Evolutionary conservation across 1,140 invertebrate species (phyloP).

Genomic region (Drosophila sechellia): DNA sequence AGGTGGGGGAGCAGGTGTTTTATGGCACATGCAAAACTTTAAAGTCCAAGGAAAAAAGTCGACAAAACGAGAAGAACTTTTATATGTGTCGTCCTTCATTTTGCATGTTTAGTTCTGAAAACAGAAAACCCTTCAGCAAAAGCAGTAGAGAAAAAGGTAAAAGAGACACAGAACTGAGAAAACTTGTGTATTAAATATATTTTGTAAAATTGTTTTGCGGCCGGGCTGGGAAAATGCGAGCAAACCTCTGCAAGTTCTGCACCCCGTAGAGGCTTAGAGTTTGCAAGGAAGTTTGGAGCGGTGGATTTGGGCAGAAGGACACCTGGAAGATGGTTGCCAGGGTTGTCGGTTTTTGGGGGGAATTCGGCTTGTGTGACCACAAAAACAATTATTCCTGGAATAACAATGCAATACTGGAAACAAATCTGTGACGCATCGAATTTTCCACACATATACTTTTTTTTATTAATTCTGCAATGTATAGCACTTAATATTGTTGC

Average conservation of each 20-base stretch:
- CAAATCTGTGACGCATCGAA: not conserved
- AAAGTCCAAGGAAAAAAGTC: conserved; percentile 46
- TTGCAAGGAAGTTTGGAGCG: conserved; percentile 5
- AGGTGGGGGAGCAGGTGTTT: conserved; percentile 3
- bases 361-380: conserved; percentile 15
- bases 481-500: not conserved
- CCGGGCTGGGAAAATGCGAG: conserved; percentile 44
- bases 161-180: conserved; percentile 17
- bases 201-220: conserved; percentile 73
- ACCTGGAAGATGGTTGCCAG: conserved; percentile 8
- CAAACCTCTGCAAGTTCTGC: conserved; percentile 25
- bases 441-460: no score
- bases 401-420: conserved; percentile 25
- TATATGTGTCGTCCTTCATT: conserved; percentile 9
- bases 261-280: conserved; percentile 1
- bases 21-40: conserved; percentile 47
- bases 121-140: not conserved
- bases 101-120: conserved; percentile 45
- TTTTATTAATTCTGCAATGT: not conserved
- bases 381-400: conserved; percentile 36
- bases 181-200: conserved; percentile 77
- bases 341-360: not conserved
- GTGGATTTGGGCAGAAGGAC: conserved; percentile 8
- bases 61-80: conserved; percentile 13
- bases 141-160: not conserved